Conservation (phyloP, 2,797 vertebrate species). For the Falco peregrinus region DNA sequence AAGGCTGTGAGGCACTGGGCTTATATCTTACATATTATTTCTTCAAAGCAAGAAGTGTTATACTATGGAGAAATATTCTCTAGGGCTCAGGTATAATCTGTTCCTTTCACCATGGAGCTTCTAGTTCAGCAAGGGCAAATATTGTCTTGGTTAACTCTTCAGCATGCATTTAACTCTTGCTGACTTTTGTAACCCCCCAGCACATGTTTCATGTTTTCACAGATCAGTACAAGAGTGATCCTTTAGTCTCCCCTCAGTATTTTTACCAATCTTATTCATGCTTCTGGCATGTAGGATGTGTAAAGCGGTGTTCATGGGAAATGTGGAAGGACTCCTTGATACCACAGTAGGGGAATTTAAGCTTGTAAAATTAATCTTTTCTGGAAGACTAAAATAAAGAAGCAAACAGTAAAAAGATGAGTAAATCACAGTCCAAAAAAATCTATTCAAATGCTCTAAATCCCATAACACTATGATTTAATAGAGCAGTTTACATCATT, state of each 20-base stretch:
- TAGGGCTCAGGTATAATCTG: not conserved
- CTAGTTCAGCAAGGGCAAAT: not conserved
- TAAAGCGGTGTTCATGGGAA: not conserved
- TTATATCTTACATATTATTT: not conserved
- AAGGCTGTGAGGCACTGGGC: not conserved
- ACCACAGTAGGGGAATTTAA: not conserved
- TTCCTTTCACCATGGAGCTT: not conserved
- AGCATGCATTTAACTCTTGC: not conserved
- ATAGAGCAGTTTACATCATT: not conserved
- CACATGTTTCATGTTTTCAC: not conserved
- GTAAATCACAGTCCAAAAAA: not conserved
- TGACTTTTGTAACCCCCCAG: not conserved
- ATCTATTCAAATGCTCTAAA: not conserved
- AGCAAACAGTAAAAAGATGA: not conserved
- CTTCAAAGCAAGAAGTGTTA: not conserved
- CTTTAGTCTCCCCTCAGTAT: not conserved
- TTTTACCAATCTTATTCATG: not conserved
- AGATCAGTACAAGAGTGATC: not conserved
- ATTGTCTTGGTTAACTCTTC: not conserved
- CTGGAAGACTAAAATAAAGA: not conserved
- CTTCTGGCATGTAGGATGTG: not conserved
- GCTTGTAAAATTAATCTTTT: not conserved
- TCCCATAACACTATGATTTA: not conserved
- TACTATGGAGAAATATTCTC: not conserved
- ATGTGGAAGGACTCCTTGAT: not conserved